phyloP scores from a whole-genome alignment of 53 echinoderm and acorn worm species.

The Astropecten irregularis region DNA sequence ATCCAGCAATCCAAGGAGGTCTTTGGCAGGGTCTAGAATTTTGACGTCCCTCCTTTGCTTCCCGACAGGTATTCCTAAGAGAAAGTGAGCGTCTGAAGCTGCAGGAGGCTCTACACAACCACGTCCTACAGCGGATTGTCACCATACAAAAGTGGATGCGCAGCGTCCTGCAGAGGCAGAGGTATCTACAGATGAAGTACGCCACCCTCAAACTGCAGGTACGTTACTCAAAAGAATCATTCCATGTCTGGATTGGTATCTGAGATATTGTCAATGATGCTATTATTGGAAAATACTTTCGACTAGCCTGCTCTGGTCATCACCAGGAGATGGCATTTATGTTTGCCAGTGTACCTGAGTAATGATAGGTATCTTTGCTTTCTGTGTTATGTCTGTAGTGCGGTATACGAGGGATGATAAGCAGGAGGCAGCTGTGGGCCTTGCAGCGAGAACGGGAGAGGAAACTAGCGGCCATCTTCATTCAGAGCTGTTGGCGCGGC shows the following conservation, averaged over 20 bases:
- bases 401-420: slow-evolving; percentile 67
- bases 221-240: too few relatives aligned
- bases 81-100: slow-evolving; percentile 93
- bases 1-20: too few relatives aligned
- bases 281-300: too few relatives aligned
- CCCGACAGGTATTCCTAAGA: slow-evolving; percentile 82
- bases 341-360: too few relatives aligned
- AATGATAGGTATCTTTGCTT: not conserved
- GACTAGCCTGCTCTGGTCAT: too few relatives aligned
- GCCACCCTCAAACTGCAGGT: slow-evolving; percentile 84
- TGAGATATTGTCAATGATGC: too few relatives aligned
- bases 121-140: slow-evolving; percentile 79
- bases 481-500: slow-evolving; percentile 86
- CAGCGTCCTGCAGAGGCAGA: slow-evolving; percentile 71
- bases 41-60: not conserved
- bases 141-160: slow-evolving; percentile 91
- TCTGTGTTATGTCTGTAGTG: slow-evolving; percentile 70
- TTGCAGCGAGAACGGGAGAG: slow-evolving; percentile 72
- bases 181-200: slow-evolving; percentile 75
- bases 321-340: too few relatives aligned
- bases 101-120: slow-evolving; percentile 87
- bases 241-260: too few relatives aligned
- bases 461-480: slow-evolving; percentile 73
- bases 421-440: slow-evolving; percentile 57
- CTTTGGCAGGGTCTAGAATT: too few relatives aligned